phyloP scores from a whole-genome alignment of 2,888 invertebrate species.

The Oscheius sp. region DNA sequence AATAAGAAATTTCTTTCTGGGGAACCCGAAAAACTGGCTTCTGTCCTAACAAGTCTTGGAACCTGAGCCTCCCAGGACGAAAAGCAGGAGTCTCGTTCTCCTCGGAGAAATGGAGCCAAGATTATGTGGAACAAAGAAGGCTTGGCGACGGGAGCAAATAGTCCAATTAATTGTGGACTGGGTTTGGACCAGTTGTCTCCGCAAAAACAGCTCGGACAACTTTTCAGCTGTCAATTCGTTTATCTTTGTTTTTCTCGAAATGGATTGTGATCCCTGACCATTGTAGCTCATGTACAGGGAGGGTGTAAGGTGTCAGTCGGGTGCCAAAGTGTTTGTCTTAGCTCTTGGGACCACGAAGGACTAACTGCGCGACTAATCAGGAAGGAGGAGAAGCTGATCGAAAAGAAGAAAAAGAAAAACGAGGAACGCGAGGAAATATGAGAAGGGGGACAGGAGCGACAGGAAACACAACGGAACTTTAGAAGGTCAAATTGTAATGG shows the following conservation, averaged over 20 bases:
- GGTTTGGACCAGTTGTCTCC: constrained; percentile 5
- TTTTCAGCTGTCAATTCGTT: not conserved
- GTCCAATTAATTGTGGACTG: constrained; percentile 20
- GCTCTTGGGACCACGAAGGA: not conserved
- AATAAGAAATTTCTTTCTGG: not conserved
- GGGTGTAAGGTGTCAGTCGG: constrained; percentile 14
- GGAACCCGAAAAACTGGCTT: too few species aligned
- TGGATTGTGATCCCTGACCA: not conserved
- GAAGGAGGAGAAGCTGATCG: too few species aligned
- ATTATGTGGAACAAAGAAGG: not conserved
- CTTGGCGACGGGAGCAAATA: constrained; percentile 16
- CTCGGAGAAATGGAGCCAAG: not conserved
- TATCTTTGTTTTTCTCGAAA: not conserved
- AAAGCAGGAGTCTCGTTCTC: not conserved
- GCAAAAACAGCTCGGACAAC: not conserved
- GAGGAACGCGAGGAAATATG: too few species aligned
- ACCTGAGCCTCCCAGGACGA: not conserved
- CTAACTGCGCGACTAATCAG: constrained; percentile 5
- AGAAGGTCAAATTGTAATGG: too few species aligned
- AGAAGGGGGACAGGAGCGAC: too few species aligned
- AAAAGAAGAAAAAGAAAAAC: too few species aligned
- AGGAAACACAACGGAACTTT: too few species aligned
- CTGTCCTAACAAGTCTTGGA: too few species aligned
- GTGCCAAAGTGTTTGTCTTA: constrained; percentile 21
- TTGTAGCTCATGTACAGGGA: not conserved